Evolutionary conservation across 2,888 invertebrate species (phyloP).

Genomic region (Andrena fulva): DNA sequence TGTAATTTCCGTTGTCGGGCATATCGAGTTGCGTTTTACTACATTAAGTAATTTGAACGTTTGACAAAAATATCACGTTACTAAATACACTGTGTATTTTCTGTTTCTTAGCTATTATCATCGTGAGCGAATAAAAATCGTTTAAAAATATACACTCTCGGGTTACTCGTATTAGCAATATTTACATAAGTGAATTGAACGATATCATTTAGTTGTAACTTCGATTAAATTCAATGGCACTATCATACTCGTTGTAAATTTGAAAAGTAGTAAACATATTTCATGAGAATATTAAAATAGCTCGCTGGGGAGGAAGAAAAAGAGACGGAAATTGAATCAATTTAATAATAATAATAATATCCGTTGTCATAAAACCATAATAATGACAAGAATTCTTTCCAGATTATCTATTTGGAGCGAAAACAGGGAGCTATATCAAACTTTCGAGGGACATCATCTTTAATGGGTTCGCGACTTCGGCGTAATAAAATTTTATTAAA

Average conservation of each 20-base stretch:
- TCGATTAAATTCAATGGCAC: too few species aligned
- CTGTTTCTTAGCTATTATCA: background rate
- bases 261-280: too few species aligned
- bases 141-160: background rate
- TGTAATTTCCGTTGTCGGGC: background rate
- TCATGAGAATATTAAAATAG: too few species aligned
- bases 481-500: slow-evolving; percentile 11
- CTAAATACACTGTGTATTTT: too few species aligned
- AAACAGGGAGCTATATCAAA: background rate
- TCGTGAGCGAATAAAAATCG: background rate
- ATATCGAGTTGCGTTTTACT: background rate
- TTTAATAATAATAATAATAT: too few species aligned
- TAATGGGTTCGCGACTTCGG: background rate
- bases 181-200: too few species aligned
- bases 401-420: background rate
- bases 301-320: too few species aligned
- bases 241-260: too few species aligned
- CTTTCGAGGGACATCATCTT: background rate
- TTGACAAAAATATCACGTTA: background rate
- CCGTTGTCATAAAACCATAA: too few species aligned
- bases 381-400: background rate
- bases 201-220: too few species aligned
- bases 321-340: too few species aligned
- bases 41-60: background rate
- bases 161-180: too few species aligned